Base-by-base conservation (phyloP, 2,888 invertebrate genomes). In the Thysanoteuthis rhombus region DNA sequence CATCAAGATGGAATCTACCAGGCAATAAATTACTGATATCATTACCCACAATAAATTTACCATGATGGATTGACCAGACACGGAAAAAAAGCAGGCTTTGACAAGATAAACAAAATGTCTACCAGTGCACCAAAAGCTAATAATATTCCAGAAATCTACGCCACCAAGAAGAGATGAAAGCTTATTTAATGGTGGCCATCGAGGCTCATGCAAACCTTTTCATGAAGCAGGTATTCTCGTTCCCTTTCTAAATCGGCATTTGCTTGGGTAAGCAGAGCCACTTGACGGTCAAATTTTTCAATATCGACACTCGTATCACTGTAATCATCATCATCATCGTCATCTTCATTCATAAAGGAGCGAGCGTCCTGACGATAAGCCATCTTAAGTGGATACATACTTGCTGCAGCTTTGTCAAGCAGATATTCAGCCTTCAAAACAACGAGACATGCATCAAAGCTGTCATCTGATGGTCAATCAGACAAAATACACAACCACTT, bases 191-290 rank as follows among this genome's bases (percentile, higher is more conserved):
- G 75, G n/a, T 36, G n/a, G n/a, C 45, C 40, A 28, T 45, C 92
- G 32, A 32, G 5, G 36, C 19, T 25, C 47, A 92, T 75, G 92
- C 95, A 94, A 94, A 96, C 96, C 95, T 96, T 96, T 94, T 95
- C 95, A 8, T 93, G 92, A 25, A 94, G 89, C 47, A 96, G 95
- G 39, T 92, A 90, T 94, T 96, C 96, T 94, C 95, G 93, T 93
- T 96, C 96, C 47, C 94, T 94, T 94, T 96, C 96, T 19, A 96
- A 93, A 94, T 94, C 94, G 22, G 95, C 95, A 94, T 96, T 96
- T 90, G 95, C 95, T 25, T 95, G 94, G 58, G 95, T 95, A 90
- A 96, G 94, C 42, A 95, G 94, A 89, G 95, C 95, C 92, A 96
- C 95, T 94, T 96, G 95, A 42, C 94, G 94, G 94, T 95, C 95